Base-by-base conservation (phyloP, 2,888 invertebrate species). In the Phalera bucephala region DNA sequence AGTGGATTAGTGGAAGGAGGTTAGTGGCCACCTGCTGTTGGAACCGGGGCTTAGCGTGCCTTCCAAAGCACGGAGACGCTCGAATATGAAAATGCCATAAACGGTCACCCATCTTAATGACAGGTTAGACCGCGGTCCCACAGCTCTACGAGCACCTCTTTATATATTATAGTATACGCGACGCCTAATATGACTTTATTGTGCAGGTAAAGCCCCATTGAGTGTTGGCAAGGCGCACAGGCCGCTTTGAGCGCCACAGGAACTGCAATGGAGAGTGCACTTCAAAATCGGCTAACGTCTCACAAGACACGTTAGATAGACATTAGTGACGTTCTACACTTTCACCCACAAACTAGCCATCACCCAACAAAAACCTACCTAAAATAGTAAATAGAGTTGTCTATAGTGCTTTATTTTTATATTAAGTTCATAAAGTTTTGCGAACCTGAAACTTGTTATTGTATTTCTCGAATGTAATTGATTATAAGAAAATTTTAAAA, bases 181-280 rank as follows among this genome's bases (percentile, higher is more conserved):
- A n/a, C n/a, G n/a, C n/a, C n/a, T n/a, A n/a, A n/a, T n/a, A n/a
- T n/a, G n/a, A n/a, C n/a, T n/a, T n/a, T 29, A 11, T 29, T 45
- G 36, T 46, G 6, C 71, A 87, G 87, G 84, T 88, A 72, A 87
- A 88, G 69, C 88, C 87, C 58, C 86, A 87, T 69, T 88, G 79
- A 87, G 73, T 61, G 70, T 61, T 66, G 73, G 76, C 73, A 73
- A 74, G 72, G 61, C 64, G 67, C 67, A 45, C 40, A 47, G 64
- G 59, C 64, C 55, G 40, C 63, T 49, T 46, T 55, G 57, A 52
- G 45, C 56, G 50, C 48, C 51, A 45, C 20, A 49, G 17, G 17
- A 5, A 9, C 27, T n/a, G 27, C 27, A n/a, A 12, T 51, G 52
- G 46, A 51, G 53, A 49, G 36, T 41, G 47, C 52, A 50, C 44